Conservation (phyloP, 2,797 vertebrate genomes). For the Varecia variegata region DNA sequence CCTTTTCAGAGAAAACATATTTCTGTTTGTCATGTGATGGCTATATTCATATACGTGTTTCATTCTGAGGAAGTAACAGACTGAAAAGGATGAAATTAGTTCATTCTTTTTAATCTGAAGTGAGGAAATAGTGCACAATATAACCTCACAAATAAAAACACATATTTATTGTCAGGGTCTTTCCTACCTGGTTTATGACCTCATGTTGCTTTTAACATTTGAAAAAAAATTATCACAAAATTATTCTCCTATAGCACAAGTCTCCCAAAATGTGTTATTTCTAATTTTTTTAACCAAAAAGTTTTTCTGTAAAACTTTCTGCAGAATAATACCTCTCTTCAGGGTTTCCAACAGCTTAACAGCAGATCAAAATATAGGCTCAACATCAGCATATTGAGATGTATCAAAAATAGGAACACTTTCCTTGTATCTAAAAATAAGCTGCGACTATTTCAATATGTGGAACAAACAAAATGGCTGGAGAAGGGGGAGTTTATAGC, state of each 20-base stretch:
- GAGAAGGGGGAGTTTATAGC: conserved; percentile 41
- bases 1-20: neutral
- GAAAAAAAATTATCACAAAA: neutral
- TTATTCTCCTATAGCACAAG: neutral
- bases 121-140: neutral
- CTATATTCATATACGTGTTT: neutral
- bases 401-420: conserved; percentile 74
- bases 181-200: neutral
- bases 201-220: neutral
- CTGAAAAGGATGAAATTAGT: neutral
- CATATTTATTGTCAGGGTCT: neutral
- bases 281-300: conserved; percentile 10
- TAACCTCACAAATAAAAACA: conserved; percentile 41
- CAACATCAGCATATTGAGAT: conserved; percentile 69
- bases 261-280: neutral
- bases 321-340: conserved; percentile 64
- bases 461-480: conserved; percentile 66
- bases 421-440: conserved; percentile 72
- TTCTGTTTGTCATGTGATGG: neutral
- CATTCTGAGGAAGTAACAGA: neutral
- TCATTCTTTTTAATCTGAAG: neutral
- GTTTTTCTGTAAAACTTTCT: conserved; percentile 64
- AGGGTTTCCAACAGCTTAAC: conserved; percentile 37
- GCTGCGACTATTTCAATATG: conserved; percentile 57
- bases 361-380: conserved; percentile 60